These are phyloP conservation scores for Lasioglossum vierecki DNA, from an alignment of 2,888 invertebrate genomes.

Conservation along the genomic window DNA sequence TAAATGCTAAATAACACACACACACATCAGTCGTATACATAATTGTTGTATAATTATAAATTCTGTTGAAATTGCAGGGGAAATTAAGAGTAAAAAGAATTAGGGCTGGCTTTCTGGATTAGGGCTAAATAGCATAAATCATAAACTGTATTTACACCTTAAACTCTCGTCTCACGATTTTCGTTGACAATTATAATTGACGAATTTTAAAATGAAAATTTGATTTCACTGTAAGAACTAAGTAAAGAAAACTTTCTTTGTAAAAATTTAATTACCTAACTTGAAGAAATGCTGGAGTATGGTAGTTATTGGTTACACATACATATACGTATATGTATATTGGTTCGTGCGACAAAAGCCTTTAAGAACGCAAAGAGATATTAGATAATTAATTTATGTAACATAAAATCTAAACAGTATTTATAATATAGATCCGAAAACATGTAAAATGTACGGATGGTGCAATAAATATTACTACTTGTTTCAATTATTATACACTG, in stretches of 20 bases:
- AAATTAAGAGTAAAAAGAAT: not conserved
- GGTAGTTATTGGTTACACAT: too few species aligned
- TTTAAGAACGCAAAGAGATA: not conserved
- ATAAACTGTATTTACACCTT: not conserved
- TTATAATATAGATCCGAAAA: not conserved
- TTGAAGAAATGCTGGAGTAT: too few species aligned
- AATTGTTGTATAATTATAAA: not conserved
- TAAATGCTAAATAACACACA: not conserved
- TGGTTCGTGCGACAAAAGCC: not conserved
- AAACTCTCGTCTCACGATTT: not conserved
- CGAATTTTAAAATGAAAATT: not conserved
- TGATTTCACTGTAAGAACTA: not conserved
- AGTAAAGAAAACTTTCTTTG: too few species aligned
- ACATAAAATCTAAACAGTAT: not conserved
- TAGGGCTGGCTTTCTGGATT: not conserved
- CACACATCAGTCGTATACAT: not conserved
- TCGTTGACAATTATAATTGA: not conserved
- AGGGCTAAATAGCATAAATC: conserved; percentile 5
- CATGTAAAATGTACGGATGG: not conserved
- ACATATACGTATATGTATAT: too few species aligned
- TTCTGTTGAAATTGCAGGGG: not conserved
- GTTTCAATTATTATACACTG: not conserved
- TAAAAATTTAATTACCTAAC: not conserved
- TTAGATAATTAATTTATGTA: not conserved
- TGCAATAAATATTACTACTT: not conserved